These are phyloP conservation scores for Paedocypris sp. DNA, from an alignment of 2,113 vertebrate species.

Conservation along the genomic window DNA sequence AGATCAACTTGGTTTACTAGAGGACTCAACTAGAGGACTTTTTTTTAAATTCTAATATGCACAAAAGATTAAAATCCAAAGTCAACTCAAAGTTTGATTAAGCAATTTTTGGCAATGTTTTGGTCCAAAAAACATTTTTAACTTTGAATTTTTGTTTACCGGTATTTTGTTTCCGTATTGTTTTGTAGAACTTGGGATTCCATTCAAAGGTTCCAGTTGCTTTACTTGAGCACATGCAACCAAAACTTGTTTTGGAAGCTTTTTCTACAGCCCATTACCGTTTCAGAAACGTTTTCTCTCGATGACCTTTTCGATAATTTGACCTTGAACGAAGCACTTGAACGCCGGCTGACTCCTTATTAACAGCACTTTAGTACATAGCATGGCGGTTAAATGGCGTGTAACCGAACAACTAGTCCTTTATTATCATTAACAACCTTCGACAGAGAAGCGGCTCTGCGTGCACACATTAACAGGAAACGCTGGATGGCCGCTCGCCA, in stretches of 20 bases:
- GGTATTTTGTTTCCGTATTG: no score
- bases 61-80: no score
- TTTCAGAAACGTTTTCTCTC: neutral
- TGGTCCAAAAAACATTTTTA: no score
- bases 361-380: neutral
- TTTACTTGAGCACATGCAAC: neutral
- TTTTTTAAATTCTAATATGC: no score
- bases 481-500: neutral
- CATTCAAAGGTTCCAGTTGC: no score
- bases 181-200: no score
- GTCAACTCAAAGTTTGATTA: no score
- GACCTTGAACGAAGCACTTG: neutral
- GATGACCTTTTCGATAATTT: neutral
- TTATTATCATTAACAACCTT: neutral
- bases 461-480: neutral
- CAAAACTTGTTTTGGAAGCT: neutral
- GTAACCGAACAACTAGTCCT: neutral
- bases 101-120: no score
- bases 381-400: constrained; percentile 1
- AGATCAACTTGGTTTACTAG: no score
- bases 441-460: neutral
- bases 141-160: no score
- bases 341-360: neutral
- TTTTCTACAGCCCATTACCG: no score
- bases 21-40: no score